Percentiles rank a stretch among this genome's conserved stretches.
Evolutionary conservation across 2,113 vertebrate genomes (phyloP).

Genomic region (Syrrhaptes paradoxus): DNA sequence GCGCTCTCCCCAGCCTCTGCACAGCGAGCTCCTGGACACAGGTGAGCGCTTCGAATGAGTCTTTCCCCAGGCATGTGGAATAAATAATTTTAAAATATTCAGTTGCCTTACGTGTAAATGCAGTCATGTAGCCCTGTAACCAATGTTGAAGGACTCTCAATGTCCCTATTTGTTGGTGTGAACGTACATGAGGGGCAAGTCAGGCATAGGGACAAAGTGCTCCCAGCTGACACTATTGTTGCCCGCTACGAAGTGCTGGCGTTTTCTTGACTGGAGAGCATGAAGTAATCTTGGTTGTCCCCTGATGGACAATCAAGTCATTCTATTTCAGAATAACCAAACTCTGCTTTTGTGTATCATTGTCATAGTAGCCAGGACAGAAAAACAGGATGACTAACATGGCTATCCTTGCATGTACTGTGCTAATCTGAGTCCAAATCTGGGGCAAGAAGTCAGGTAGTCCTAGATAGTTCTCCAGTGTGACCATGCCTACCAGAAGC

Average conservation of each 20-base stretch:
- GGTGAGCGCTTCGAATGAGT: background rate
- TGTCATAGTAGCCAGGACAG: accelerated
- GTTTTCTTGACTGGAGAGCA: background rate
- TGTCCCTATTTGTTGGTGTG: background rate
- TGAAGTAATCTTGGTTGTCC: background rate
- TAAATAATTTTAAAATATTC: background rate
- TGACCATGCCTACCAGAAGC: background rate
- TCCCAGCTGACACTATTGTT: background rate
- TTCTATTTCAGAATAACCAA: background rate
- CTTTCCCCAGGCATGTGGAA: background rate
- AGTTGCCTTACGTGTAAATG: background rate
- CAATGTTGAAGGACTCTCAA: background rate
- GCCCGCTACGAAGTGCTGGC: background rate
- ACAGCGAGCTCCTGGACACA: background rate
- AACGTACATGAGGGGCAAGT: background rate
- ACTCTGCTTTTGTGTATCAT: background rate
- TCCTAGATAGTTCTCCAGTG: background rate
- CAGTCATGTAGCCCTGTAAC: background rate
- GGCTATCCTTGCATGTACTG: background rate
- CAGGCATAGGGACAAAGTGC: background rate
- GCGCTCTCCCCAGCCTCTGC: background rate
- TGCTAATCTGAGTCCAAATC: background rate
- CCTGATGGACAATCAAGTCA: background rate
- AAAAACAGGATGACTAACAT: background rate
- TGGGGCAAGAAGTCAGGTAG: background rate